Base-by-base conservation (phyloP, 2,113 vertebrate genomes). In the Tragulus kanchil region DNA sequence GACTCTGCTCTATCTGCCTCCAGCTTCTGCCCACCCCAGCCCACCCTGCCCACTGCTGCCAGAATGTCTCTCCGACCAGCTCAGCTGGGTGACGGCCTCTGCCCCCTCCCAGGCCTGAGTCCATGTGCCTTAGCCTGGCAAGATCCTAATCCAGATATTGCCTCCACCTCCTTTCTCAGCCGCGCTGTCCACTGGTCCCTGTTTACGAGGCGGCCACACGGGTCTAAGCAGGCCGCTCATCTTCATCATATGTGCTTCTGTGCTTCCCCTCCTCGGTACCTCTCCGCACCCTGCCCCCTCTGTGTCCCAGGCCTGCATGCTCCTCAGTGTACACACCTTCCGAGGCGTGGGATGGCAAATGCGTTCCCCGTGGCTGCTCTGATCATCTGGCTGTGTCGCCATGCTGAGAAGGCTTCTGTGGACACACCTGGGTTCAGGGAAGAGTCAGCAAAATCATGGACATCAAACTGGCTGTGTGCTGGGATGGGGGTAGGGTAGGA, bases 121-220 rank as follows among this genome's bases (percentile, higher is more conserved):
- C 54, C 67, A 36, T 85, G 56, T 61, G 67, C 50, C 48, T 94
- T n/a, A 71, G 67, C 58, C 69, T 61, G 89, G 75, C n/a, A 81
- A 89, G 84, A 89, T 26, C 17, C 21, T 62, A 48, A 58, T 31
- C 45, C 86, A 89, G 83, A 83, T 45, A 50, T 5, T 58, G 64
- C 61, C 58, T 83, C 75, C 69, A 21, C n/a, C 83, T 91, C 19
- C 23, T 86, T 91, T 93, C 69, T 86, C 73, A 89, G 79, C 56
- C 48, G 59, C 12, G 3, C 11, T 50, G 31, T 52, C 23, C 36
- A 48, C 65, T 31, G n/a, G 26, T 90, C 14, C 36, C 45, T 36
- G 36, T 65, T 90, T 92, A 94, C 54, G 90, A 82, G 78, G 36
- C 36, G 36, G 36, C 36, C 36, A 36, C 61, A 23, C 16, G 45